Percentiles rank a stretch among this genome's conserved stretches.
phyloP scores from a whole-genome alignment of 30 jellyfish, hydroid and myxozoan genomes.

The Mastigias papua region DNA sequence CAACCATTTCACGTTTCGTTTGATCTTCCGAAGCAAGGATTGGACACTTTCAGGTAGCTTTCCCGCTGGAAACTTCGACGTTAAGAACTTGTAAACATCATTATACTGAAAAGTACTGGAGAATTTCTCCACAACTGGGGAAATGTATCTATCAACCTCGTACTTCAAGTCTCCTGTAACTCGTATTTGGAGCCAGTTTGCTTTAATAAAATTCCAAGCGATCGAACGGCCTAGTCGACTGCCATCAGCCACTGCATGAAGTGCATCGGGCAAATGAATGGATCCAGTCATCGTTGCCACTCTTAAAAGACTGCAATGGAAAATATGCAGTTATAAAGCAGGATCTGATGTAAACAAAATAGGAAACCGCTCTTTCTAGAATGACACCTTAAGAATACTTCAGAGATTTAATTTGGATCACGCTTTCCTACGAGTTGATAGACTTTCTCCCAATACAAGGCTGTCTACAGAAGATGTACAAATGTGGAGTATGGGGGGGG shows the following conservation, averaged over 20 bases:
- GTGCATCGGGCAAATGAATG: background rate
- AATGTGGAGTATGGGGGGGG: too few relatives aligned
- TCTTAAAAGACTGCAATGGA: constrained; percentile 29
- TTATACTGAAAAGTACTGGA: constrained; percentile 38
- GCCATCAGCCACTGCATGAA: constrained; percentile 68
- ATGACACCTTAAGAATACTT: too few relatives aligned
- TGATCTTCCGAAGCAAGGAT: constrained; percentile 53
- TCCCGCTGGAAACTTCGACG: constrained; percentile 10
- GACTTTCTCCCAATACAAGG: too few relatives aligned
- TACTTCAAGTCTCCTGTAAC: constrained; percentile 9
- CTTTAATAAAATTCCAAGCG: constrained; percentile 80
- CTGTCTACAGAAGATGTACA: too few relatives aligned
- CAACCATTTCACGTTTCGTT: constrained; percentile 61
- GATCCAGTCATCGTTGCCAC: constrained; percentile 1
- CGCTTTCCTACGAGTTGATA: too few relatives aligned
- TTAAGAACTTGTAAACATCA: constrained; percentile 69
- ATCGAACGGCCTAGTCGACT: constrained; percentile 77
- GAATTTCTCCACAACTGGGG: constrained; percentile 68
- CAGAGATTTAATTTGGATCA: too few relatives aligned
- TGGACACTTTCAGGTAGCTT: constrained; percentile 16
- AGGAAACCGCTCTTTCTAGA: too few relatives aligned
- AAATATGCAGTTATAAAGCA: background rate
- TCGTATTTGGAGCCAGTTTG: constrained; percentile 51
- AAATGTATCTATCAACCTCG: constrained; percentile 1
- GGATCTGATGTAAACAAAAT: background rate